Conservation (phyloP, 2,888 invertebrate species). For the Sicus ferrugineus region DNA sequence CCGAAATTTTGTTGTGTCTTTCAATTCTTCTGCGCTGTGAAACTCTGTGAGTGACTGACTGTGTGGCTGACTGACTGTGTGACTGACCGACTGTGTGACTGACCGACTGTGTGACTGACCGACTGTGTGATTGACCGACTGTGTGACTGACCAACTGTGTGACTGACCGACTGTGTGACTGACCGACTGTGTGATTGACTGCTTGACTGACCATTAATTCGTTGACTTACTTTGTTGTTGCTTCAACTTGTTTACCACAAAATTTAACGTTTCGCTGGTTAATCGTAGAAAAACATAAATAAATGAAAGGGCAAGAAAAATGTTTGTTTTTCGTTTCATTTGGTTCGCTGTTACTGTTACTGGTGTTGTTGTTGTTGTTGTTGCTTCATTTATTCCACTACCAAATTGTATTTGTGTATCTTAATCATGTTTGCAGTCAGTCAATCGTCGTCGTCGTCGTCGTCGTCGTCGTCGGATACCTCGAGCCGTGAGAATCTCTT, state of each 20-base stretch:
- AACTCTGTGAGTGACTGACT: slow-evolving; percentile 4
- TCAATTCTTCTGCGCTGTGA: too few relatives aligned
- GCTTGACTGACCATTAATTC: too few relatives aligned
- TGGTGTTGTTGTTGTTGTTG: slow-evolving; percentile 4
- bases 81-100: slow-evolving; percentile 21
- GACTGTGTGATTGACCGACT: too few relatives aligned
- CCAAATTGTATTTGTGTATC: background rate
- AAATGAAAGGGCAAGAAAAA: slow-evolving; percentile 23
- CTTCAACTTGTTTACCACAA: slow-evolving; percentile 42
- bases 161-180: too few relatives aligned
- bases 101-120: too few relatives aligned
- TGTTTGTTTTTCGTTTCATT: slow-evolving; percentile 3
- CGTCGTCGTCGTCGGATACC: background rate
- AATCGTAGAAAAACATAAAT: slow-evolving; percentile 24
- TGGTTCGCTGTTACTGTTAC: slow-evolving; percentile 2
- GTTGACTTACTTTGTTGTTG: background rate
- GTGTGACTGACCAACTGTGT: too few relatives aligned
- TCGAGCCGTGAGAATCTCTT: background rate
- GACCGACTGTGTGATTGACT: too few relatives aligned
- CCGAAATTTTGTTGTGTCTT: too few relatives aligned
- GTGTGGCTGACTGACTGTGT: slow-evolving; percentile 4
- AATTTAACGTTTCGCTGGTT: slow-evolving; percentile 42
- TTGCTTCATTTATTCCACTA: background rate
- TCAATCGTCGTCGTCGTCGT: background rate
- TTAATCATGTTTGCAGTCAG: background rate